These are phyloP conservation scores for Xenus cinereus DNA, from an alignment of 2,113 vertebrate genomes.

Conservation along the genomic window DNA sequence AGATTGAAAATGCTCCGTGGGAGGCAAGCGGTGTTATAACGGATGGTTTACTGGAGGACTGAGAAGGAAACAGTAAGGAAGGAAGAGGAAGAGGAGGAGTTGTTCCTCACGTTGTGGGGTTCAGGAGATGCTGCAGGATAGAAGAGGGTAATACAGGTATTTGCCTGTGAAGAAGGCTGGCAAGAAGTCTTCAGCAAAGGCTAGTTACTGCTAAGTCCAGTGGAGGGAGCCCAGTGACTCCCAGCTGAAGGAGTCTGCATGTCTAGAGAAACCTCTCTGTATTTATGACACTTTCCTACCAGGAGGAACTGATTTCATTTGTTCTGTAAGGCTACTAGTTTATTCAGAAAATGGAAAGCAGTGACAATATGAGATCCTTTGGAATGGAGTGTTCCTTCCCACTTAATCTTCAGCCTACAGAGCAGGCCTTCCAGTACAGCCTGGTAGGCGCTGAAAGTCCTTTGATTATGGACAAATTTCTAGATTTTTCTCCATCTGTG, in stretches of 20 bases:
- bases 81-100: not conserved
- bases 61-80: not conserved
- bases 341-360: not conserved
- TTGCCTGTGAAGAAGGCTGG: not conserved
- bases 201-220: not conserved
- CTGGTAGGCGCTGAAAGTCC: not conserved
- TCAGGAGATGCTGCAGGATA: not conserved
- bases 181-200: not conserved
- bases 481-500: not conserved
- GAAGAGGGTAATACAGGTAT: not conserved
- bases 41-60: rapidly evolving
- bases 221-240: not conserved
- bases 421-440: not conserved
- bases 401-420: not conserved
- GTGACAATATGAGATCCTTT: not conserved
- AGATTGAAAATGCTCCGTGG: not conserved
- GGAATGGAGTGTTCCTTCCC: not conserved
- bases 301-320: not conserved
- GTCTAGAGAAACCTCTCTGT: not conserved
- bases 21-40: not conserved
- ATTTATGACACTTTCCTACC: not conserved
- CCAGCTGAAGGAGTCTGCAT: not conserved
- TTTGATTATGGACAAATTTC: not conserved
- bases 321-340: not conserved
- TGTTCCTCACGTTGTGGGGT: not conserved